Evolutionary conservation across 1,140 invertebrate species (phyloP), one percentile per base, ranked within the genome.

Genomic region (Pygmarrhopalites habei): DNA sequence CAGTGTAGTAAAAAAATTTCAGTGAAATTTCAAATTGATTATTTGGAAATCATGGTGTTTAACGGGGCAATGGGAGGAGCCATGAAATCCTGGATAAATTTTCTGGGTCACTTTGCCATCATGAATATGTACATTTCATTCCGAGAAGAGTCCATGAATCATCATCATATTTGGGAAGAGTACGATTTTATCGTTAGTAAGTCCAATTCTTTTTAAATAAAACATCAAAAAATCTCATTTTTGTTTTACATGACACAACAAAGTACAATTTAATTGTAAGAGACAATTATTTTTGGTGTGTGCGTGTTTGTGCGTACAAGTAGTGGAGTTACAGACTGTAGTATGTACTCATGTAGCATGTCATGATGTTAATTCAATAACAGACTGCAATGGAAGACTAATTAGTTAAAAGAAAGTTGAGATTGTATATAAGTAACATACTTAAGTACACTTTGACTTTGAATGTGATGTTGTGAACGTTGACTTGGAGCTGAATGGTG

Each of bases 161-260:
- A 57, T 14, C 19, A 28, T 1, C 14, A 58, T 1, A 14, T 62
- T n/a, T 60, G 47, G 52, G 56, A 59, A 2, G 61, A 67, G 29
- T 67, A 64, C 32, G 66, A 67, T 32, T 67, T 67, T 30, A 67
- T 67, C 39, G 62, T 67, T 25, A 53, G 66, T 67, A 64, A 67
- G 60, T 58, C 29, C 1, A 14, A 10, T 15, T 14, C 21, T 19
- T 49, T 10, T 12, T 49, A 12, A 10, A 49, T n/a, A 14, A n/a
- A n/a, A 49, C 10, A 14, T 49, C 7, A 14, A 21, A 7, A 49
- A n/a, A 10, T 49, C 7, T 49, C 7, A n/a, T n/a, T 41, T n/a
- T n/a, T 41, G 12, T n/a, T 12, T 12, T 41, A n/a, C n/a, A 41
- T 41, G 39, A 41, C n/a, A n/a, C n/a, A n/a, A n/a, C n/a, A n/a